Percentiles rank a stretch among this genome's conserved stretches.
These are phyloP conservation scores for Osmerus mordax DNA, from an alignment of 2,113 vertebrate genomes.

Conservation along the genomic window DNA sequence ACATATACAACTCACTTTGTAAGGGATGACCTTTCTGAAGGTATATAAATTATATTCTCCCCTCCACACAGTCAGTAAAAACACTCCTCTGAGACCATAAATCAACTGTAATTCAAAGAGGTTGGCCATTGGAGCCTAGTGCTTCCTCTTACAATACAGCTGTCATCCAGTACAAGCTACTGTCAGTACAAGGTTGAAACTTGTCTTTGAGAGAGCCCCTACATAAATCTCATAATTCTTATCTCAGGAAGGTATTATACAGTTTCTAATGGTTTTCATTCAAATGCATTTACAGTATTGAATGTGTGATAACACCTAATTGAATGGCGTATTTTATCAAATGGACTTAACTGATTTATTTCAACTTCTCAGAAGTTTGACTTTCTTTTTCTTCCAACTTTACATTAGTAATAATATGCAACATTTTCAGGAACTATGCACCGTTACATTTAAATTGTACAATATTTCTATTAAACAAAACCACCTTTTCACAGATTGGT, in stretches of 20 bases:
- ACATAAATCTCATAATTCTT: constrained; percentile 47
- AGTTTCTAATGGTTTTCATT: too few relatives aligned
- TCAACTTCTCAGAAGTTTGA: too few relatives aligned
- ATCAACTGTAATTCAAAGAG: constrained; percentile 23
- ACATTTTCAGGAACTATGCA: too few relatives aligned
- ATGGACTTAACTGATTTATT: too few relatives aligned
- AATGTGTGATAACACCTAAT: too few relatives aligned
- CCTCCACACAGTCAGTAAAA: constrained; percentile 17
- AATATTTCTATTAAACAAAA: background rate
- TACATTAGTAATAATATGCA: too few relatives aligned
- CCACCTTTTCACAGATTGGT: constrained; percentile 76
- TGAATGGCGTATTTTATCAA: too few relatives aligned
- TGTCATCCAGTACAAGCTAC: constrained; percentile 39
- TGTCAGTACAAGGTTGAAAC: constrained; percentile 43
- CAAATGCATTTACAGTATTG: too few relatives aligned
- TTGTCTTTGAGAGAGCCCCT: constrained; percentile 38
- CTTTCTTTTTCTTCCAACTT: too few relatives aligned
- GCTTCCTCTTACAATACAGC: constrained; percentile 36
- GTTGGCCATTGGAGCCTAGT: constrained; percentile 24
- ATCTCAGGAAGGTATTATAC: background rate
- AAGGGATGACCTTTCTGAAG: constrained; percentile 8
- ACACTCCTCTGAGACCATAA: constrained; percentile 12
- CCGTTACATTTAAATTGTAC: background rate
- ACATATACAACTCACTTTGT: constrained; percentile 10
- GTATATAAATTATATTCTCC: background rate